These are phyloP conservation scores for Leptobrachium ailaonicum DNA, from an alignment of 2,113 vertebrate species.

Conservation along the genomic window DNA sequence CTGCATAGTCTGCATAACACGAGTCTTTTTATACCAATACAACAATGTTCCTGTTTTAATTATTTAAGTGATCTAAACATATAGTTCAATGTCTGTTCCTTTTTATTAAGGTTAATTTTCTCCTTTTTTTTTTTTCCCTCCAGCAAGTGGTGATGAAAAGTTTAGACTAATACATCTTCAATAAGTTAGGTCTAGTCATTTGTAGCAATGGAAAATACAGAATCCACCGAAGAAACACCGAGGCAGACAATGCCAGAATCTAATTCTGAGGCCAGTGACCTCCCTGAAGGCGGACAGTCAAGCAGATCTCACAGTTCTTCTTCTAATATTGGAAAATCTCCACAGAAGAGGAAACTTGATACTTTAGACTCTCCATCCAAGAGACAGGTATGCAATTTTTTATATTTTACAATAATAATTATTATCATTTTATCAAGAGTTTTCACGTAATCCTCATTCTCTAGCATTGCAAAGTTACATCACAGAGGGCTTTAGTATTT, in stretches of 20 bases:
- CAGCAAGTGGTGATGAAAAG: not conserved
- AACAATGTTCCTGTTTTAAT: too few relatives aligned
- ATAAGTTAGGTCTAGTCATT: too few relatives aligned
- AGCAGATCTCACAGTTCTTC: not conserved
- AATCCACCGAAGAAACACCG: slow-evolving; percentile 51
- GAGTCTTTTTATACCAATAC: too few relatives aligned
- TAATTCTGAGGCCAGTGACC: not conserved
- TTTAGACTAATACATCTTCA: not conserved
- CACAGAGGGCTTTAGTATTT: too few relatives aligned
- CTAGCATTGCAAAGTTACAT: too few relatives aligned
- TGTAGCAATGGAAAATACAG: slow-evolving; percentile 62
- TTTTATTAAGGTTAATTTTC: too few relatives aligned
- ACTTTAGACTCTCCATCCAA: slow-evolving; percentile 52
- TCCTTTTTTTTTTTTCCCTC: not conserved
- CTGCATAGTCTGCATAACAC: too few relatives aligned
- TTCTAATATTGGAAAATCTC: not conserved
- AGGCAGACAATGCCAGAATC: not conserved
- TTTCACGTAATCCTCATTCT: too few relatives aligned
- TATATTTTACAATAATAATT: not conserved
- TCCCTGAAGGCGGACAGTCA: not conserved
- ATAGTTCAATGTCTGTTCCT: too few relatives aligned
- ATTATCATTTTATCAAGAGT: too few relatives aligned
- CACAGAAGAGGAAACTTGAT: slow-evolving; percentile 51
- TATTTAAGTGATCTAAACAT: too few relatives aligned
- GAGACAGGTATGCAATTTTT: slow-evolving; percentile 53